A percentile compares a stretch with the other conserved stretches of the same genome.
Evolutionary conservation across 2,113 vertebrate species (phyloP).

Genomic region (Melozone crissalis): DNA sequence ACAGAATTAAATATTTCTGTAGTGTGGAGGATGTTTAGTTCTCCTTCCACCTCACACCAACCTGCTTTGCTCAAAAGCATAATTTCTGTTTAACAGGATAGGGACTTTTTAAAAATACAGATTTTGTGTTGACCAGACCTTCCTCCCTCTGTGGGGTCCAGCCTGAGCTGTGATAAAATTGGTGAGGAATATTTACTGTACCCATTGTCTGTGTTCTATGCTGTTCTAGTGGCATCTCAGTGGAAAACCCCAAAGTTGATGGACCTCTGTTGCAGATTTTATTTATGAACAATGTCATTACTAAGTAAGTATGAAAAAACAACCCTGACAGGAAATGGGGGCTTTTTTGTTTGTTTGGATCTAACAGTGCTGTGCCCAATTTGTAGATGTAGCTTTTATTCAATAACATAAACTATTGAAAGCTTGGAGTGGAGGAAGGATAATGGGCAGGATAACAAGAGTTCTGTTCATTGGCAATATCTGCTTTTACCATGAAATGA

Average conservation of each 20-base stretch:
- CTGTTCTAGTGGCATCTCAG: conserved; percentile 80
- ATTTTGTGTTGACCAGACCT: not conserved
- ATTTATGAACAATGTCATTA: conserved; percentile 92
- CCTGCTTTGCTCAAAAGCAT: not conserved
- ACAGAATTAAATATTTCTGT: not conserved
- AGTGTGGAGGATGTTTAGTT: not conserved
- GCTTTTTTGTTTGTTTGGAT: not conserved
- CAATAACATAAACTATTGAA: not conserved
- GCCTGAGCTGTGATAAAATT: not conserved
- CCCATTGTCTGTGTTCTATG: not conserved
- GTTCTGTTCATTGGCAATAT: not conserved
- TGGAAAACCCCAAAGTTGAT: conserved; percentile 84
- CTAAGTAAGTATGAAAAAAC: conserved; percentile 86
- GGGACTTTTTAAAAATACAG: not conserved
- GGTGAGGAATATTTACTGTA: not conserved
- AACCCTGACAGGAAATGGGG: not conserved
- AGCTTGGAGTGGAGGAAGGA: not conserved
- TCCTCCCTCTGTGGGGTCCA: not conserved
- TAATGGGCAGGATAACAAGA: not conserved
- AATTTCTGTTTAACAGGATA: not conserved
- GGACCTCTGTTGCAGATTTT: conserved; percentile 92
- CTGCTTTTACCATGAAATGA: not conserved
- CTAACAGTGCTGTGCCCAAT: not conserved
- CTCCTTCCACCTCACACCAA: not conserved
- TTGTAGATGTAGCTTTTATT: not conserved